Base-by-base conservation (phyloP, 92 coral and sea anemone species). In the Porites lobata region DNA sequence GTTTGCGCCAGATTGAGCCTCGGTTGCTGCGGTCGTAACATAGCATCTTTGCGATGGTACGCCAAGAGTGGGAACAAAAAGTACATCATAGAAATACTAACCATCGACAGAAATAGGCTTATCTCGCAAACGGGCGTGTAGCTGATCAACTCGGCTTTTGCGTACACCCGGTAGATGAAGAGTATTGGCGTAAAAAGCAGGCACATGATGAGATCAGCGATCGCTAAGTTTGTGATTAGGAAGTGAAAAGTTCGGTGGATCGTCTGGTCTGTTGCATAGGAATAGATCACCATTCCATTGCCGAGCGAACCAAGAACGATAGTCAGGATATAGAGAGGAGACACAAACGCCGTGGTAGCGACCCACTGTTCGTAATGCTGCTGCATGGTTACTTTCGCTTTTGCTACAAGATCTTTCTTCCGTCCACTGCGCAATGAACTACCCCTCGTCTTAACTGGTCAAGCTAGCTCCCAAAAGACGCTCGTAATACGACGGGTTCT, bases 91-190 rank as follows among this genome's bases (percentile, higher is more conserved):
- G 99, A 96, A 75, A 96, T 90, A 43, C 96, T 78, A 57, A 94
- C 77, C 96, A 94, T 96, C 70, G 99, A 94, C 9, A 91, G 68
- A 65, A 96, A 96, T 62, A 94, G 70, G 38, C 87, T 71, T 22
- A 88, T 77, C 76, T 96, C 99, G 77, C 99, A 96, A 20, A 96
- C 70, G 17, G 99, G 99, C 69, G 99, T 88, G 87, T 85, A 75
- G 47, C 94, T 94, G 65, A 96, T 92, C 86, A 91, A 54, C 62
- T 89, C 91, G 26, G 95, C 95, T 13, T 86, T 79, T 9, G 96
- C 95, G 79, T 96, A 87, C 77, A 93, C 94, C 50, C 99, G 98
- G 87, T 96, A 96, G 19, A 93, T 79, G 78, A 96, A 90, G 19
- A 96, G 95, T 61, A 96, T 61, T 7, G 98, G 99, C 6, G 99